Evolutionary conservation across 2,888 invertebrate species (phyloP).

Genomic region (Apamea monoglypha): DNA sequence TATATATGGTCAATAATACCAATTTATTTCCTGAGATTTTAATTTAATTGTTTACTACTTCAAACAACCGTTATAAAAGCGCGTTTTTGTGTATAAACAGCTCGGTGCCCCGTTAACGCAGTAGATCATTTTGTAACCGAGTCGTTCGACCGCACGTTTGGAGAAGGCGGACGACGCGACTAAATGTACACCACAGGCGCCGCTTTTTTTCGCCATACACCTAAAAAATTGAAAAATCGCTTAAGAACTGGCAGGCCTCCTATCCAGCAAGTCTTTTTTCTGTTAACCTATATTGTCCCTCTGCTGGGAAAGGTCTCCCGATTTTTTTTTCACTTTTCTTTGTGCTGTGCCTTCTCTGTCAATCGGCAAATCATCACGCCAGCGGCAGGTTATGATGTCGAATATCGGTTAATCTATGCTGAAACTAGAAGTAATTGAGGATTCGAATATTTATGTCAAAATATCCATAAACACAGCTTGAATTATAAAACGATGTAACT

Average conservation of each 20-base stretch:
- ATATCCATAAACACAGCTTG: neutral
- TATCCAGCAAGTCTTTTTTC: neutral
- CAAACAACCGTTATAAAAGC: no score
- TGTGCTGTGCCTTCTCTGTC: no score
- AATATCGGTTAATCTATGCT: neutral
- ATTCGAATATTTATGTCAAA: neutral
- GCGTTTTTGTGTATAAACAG: no score
- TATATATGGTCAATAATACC: no score
- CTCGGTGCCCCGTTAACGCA: no score
- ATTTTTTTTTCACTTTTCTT: no score
- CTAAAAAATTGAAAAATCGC: neutral
- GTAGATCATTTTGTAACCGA: constrained; percentile 93
- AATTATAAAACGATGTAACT: no score
- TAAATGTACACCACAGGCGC: constrained; percentile 90
- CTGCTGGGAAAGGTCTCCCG: no score
- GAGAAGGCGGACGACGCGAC: constrained; percentile 94
- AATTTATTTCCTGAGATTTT: no score
- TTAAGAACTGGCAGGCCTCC: neutral
- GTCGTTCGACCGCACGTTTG: constrained; percentile 91
- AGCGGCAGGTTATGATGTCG: neutral
- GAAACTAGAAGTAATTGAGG: neutral
- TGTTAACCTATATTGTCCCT: no score
- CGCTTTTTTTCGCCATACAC: constrained; percentile 59
- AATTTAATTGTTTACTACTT: no score
- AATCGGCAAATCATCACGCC: no score